Conservation (phyloP, 2,888 invertebrate species). For the Plagodis dolabraria region DNA sequence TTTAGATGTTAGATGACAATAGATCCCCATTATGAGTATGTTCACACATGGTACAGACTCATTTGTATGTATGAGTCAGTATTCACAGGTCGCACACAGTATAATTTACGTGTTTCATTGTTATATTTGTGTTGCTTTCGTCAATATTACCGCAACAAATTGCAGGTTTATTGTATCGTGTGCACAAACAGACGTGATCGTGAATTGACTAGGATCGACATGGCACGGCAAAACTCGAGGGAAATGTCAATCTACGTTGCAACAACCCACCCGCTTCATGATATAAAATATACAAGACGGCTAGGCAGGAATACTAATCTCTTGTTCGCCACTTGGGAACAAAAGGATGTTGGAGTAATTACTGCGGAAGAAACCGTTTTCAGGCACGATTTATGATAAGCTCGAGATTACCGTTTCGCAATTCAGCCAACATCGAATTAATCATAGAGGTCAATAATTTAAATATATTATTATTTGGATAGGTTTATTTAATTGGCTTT, state of each 20-base stretch:
- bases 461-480: no score
- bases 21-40: background rate
- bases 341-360: conserved; percentile 4
- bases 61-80: no score
- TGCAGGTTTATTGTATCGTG: conserved; percentile 24
- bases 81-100: background rate
- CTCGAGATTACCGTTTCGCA: no score
- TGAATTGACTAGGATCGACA: conserved; percentile 22
- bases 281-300: conserved; percentile 23
- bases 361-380: background rate
- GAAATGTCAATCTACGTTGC: conserved; percentile 15
- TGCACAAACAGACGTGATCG: conserved; percentile 31
- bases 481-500: no score
- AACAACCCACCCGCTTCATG: background rate
- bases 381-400: background rate
- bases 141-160: conserved; percentile 4
- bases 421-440: no score
- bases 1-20: conserved; percentile 17
- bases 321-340: conserved; percentile 10
- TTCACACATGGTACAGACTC: conserved; percentile 2
- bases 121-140: background rate
- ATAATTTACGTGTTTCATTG: background rate
- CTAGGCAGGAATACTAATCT: conserved; percentile 13
- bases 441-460: no score
- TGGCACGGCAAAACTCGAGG: conserved; percentile 9